phyloP scores from a whole-genome alignment of 2,113 vertebrate species.

The Sigmodon hispidus region DNA sequence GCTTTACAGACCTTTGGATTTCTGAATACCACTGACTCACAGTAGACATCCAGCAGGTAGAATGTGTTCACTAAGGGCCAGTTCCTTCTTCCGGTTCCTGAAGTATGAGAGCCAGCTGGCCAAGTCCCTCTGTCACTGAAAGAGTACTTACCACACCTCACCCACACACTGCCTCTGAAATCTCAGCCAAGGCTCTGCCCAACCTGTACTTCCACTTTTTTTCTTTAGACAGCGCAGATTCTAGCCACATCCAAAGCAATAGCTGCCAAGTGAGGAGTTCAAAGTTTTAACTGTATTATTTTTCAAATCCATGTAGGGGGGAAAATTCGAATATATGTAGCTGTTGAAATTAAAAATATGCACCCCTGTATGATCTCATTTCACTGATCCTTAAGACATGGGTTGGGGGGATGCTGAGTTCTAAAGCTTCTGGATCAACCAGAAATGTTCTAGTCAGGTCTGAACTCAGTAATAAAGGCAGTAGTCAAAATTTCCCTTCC shows the following conservation, averaged over 20 bases:
- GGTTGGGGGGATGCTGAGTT: not conserved
- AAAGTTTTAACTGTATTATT: slow-evolving; percentile 14
- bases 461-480: slow-evolving; percentile 4
- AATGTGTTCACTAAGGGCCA: not conserved
- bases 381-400: not conserved
- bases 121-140: not conserved
- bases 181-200: not conserved
- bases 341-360: slow-evolving; percentile 40
- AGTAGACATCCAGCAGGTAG: not conserved
- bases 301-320: slow-evolving; percentile 5
- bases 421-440: not conserved
- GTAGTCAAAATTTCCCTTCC: not conserved
- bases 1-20: not conserved
- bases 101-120: slow-evolving; percentile 12
- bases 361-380: not conserved
- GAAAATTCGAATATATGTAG: not conserved
- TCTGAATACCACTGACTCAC: not conserved
- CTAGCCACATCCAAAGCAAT: slow-evolving; percentile 19
- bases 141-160: not conserved
- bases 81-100: not conserved
- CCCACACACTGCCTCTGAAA: not conserved
- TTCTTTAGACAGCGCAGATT: slow-evolving; percentile 29
- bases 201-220: slow-evolving; percentile 44
- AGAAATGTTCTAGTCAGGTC: slow-evolving; percentile 4
- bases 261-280: slow-evolving; percentile 11